Evolutionary conservation across 2,888 invertebrate genomes (phyloP), one percentile per base, ranked within the genome.

Genomic region (Sylvicola cinctus): DNA sequence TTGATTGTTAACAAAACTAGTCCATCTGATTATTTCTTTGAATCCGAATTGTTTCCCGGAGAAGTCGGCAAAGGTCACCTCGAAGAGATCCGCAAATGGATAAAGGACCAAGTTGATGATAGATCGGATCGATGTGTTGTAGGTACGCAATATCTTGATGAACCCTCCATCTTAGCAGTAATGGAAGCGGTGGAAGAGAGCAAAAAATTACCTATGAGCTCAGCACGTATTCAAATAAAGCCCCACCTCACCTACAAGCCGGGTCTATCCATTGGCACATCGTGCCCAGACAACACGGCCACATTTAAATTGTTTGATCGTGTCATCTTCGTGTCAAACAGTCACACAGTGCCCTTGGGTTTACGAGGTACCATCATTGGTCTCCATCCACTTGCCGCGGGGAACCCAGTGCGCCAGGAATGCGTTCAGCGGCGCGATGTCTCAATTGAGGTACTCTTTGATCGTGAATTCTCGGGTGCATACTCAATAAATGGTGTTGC

Each of bases 311-410:
- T 95, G 39, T 74, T 80, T 47, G 93, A 96, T 60, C 68, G 95
- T 33, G 73, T 96, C 31, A 72, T 91, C 4, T 74, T 78, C 48
- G 73, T 79, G 0, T 65, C 77, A 20, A 68, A 70, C 23, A 70
- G 73, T 34, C 77, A 71, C 48, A 67, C 76, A 2, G 55, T 85
- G 12, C 90, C 90, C 0, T 55, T 80, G 4, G 93, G 90, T 2
- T 62, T 70, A 8, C 68, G 71, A 40, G 96, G 95, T 17, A 91
- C 87, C 0, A 62, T 96, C 2, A 73, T 85, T n/a, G 84, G 70
- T 0, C 62, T 76, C 7, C 59, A 65, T 36, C 51, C 58, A 41
- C 43, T 58, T 27, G 42, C 49, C 46, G 43, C 50, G 50, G 38
- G 50, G 16, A 46, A 47, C 48, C 49, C 67, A 45, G 51, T 66